A percentile compares a stretch with the other conserved stretches of the same genome.
These are phyloP conservation scores for Salminus brasiliensis DNA, from an alignment of 2,113 vertebrate species.

Conservation along the genomic window DNA sequence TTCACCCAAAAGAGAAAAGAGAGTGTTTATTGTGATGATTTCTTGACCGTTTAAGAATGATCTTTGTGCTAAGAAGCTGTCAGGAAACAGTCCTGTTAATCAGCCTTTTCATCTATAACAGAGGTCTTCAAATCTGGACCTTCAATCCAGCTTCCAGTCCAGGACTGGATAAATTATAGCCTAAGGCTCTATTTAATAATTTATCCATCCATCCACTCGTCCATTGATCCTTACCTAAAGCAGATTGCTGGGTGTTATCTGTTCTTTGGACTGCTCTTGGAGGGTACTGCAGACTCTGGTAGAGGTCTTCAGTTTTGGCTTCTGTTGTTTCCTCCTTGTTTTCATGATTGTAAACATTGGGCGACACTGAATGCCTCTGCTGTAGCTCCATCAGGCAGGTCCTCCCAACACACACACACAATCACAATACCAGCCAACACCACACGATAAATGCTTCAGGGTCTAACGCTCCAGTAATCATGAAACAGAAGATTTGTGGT, in stretches of 20 bases:
- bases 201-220: not conserved
- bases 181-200: too few relatives aligned
- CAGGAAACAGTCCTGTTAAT: too few relatives aligned
- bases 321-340: not conserved
- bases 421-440: not conserved
- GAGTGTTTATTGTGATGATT: too few relatives aligned
- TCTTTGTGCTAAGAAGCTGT: too few relatives aligned
- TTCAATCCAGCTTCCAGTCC: too few relatives aligned
- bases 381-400: slow-evolving; percentile 24
- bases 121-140: too few relatives aligned
- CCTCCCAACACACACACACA: not conserved
- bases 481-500: too few relatives aligned
- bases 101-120: too few relatives aligned
- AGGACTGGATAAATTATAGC: too few relatives aligned
- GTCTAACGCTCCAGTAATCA: too few relatives aligned
- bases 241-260: too few relatives aligned
- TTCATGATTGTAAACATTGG: not conserved
- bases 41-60: too few relatives aligned
- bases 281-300: slow-evolving; percentile 13
- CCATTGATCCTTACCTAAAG: slow-evolving; percentile 18
- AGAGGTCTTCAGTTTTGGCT: slow-evolving; percentile 30
- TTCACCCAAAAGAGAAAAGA: slow-evolving; percentile 8
- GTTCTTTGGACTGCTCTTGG: not conserved
- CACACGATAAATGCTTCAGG: not conserved
- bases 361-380: not conserved